These are phyloP conservation scores for Microtus oregoni DNA, from an alignment of 2,113 vertebrate genomes.

Conservation along the genomic window DNA sequence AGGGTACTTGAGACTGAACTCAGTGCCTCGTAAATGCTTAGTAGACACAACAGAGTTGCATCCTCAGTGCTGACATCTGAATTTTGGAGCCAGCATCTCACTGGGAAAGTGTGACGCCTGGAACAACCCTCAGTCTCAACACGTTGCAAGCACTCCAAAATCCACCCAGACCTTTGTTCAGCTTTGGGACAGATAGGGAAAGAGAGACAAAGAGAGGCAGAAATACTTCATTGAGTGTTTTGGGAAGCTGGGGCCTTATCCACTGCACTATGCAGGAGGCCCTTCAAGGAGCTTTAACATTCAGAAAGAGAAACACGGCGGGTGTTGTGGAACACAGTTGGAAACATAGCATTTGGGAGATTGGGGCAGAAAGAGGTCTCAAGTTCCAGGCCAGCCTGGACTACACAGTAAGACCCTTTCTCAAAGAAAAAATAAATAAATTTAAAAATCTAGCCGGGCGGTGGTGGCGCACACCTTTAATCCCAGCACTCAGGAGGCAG, in stretches of 20 bases:
- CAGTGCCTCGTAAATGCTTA: not conserved
- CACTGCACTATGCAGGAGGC: not conserved
- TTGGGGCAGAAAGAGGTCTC: not conserved
- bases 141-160: not conserved
- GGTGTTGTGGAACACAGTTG: not conserved
- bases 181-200: not conserved
- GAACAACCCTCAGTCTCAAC: no score
- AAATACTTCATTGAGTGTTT: not conserved
- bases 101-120: not conserved
- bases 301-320: not conserved
- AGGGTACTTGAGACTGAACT: not conserved
- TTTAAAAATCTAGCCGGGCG: not conserved
- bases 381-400: not conserved
- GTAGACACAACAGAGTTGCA: not conserved
- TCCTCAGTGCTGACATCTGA: not conserved
- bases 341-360: not conserved
- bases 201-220: conserved; percentile 28
- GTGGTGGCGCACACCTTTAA: no score
- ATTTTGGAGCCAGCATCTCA: not conserved
- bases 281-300: not conserved
- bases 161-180: not conserved
- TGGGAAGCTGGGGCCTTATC: not conserved
- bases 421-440: not conserved
- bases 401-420: not conserved
- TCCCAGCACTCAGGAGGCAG: no score